Evolutionary conservation across 2,113 vertebrate genomes (phyloP), one percentile per base, ranked within the genome.

Genomic region (Oriolus oriolus): DNA sequence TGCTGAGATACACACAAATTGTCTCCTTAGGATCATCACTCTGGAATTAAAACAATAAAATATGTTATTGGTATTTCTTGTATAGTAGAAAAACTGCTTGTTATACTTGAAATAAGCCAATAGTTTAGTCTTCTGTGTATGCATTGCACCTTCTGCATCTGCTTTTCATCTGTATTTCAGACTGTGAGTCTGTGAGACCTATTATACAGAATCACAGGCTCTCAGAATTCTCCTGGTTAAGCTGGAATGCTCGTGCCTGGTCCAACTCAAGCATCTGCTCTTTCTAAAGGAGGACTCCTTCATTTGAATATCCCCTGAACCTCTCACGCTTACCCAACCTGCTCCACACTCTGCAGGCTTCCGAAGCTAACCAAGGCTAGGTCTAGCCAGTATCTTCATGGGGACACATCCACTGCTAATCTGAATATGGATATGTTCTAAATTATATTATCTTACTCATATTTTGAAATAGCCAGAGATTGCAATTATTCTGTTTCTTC

Each of bases 11-110:
- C 6, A 93, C 37, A 93, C n/a, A 82, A 75, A 84, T 45, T 56
- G 35, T 52, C 83, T 94, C 84, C 84, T 95, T 91, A 76, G 80
- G 82, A 94, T 84, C 87, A 84, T 23, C 89, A 66, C 18, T 93
- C 95, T 97, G 95, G 37, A 97, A 96, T 79, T 76, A 92, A 96
- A 96, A 89, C 49, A 95, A 94, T 65, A 97, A 88, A 90, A 80
- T 20, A 73, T 2, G 45, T 95, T 93, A 96, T 24, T 93, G 47
- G 9, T 64, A 59, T 70, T 92, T 90, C 56, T 81, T 33, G 23
- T 33, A 49, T 5, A 53, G 19, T 28, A 87, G 52, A 22, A 74
- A 94, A 92, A 61, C 15, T 37, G 7, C 27, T 71, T 54, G 8
- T 52, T 84, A 60, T 27, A 80, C 37, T 89, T 45, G 45, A 93